These are phyloP conservation scores for Salticus scenicus DNA, from an alignment of 2,888 invertebrate genomes.

Conservation along the genomic window DNA sequence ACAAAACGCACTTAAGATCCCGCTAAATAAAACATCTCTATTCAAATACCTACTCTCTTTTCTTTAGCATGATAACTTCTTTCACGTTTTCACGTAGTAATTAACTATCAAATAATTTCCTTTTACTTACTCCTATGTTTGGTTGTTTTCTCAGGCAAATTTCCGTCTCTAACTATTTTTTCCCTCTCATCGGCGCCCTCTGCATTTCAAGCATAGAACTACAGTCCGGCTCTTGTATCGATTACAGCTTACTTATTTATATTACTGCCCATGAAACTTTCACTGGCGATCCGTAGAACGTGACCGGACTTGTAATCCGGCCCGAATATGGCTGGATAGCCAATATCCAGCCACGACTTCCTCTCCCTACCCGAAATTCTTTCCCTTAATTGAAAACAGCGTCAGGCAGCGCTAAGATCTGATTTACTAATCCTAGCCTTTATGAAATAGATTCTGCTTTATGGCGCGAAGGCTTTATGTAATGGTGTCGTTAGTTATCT, in stretches of 20 bases:
- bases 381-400: constrained; percentile 62
- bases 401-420: constrained; percentile 17
- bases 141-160: background rate
- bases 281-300: constrained; percentile 53
- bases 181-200: background rate
- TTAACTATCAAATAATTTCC: no score
- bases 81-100: no score
- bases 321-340: constrained; percentile 18
- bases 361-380: no score
- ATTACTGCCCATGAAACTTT: constrained; percentile 67
- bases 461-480: constrained; percentile 29
- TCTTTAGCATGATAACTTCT: no score
- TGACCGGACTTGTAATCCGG: constrained; percentile 59
- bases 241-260: constrained; percentile 67
- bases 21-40: no score
- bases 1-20: no score
- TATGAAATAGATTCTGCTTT: constrained; percentile 42
- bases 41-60: no score
- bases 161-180: constrained; percentile 15
- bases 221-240: constrained; percentile 27
- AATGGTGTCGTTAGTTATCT: constrained; percentile 46
- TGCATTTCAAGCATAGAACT: background rate
- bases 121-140: no score
- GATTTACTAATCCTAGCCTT: constrained; percentile 58
- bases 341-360: constrained; percentile 25